A percentile compares a stretch with the other conserved stretches of the same genome.
Conservation (phyloP, 2,797 vertebrate genomes). For the Eurystomus glaucurus region DNA sequence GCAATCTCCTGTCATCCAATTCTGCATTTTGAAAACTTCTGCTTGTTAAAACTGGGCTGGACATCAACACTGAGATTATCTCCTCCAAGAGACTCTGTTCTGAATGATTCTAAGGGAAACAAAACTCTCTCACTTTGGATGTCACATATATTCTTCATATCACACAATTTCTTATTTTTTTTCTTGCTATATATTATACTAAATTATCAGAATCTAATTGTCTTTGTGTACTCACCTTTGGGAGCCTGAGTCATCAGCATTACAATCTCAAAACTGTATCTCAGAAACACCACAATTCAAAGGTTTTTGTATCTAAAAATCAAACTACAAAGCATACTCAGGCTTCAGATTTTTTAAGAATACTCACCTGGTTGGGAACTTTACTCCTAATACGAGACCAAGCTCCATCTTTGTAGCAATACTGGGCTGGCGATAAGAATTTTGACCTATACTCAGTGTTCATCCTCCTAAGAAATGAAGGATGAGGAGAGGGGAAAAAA, state of each 20-base stretch:
- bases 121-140: not conserved
- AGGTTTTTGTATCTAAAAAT: not conserved
- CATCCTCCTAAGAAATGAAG: constrained; percentile 82
- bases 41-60: not conserved
- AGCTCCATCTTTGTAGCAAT: constrained; percentile 86
- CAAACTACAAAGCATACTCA: not conserved
- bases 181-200: not conserved
- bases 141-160: not conserved
- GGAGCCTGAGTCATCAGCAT: not conserved
- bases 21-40: not conserved
- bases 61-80: not conserved
- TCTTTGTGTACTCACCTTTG: not conserved
- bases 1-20: not conserved
- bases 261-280: not conserved
- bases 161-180: not conserved
- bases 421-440: constrained; percentile 88
- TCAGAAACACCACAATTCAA: not conserved
- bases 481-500: not conserved
- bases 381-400: constrained; percentile 82
- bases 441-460: constrained; percentile 91
- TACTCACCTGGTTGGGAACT: constrained; percentile 78
- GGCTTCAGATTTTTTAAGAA: not conserved
- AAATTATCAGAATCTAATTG: not conserved
- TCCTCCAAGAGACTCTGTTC: not conserved
- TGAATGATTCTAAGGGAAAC: not conserved